Conservation (phyloP, 2,888 invertebrate species). For the Phymatocera aterrima region DNA sequence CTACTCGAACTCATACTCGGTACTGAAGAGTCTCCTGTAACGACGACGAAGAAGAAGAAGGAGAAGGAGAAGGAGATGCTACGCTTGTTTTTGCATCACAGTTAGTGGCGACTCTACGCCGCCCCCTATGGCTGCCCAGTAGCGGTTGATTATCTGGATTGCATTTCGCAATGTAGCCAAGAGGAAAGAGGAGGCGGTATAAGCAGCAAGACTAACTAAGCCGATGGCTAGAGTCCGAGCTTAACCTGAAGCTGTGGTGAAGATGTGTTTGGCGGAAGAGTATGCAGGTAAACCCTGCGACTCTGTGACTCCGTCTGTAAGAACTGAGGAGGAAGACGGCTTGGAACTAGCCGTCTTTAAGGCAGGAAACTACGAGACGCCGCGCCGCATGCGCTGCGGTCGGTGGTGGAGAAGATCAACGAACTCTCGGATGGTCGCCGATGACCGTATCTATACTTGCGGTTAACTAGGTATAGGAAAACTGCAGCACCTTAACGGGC, state of each 20-base stretch:
- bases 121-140: constrained; percentile 28
- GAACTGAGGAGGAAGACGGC: not conserved
- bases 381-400: too few relatives aligned
- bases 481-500: constrained; percentile 3
- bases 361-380: constrained; percentile 11
- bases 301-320: not conserved
- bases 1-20: not conserved
- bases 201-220: constrained; percentile 15
- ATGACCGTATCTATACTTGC: constrained; percentile 30
- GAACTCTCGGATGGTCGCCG: constrained; percentile 33
- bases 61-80: constrained; percentile 7
- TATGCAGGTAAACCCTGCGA: not conserved
- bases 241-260: not conserved
- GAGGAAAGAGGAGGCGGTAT: not conserved
- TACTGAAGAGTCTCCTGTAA: not conserved
- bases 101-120: not conserved
- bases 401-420: constrained; percentile 34
- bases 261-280: not conserved
- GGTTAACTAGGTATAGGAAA: constrained; percentile 6
- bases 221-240: constrained; percentile 7
- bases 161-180: constrained; percentile 1
- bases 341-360: not conserved
- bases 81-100: constrained; percentile 20
- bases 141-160: constrained; percentile 45
- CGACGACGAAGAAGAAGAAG: too few relatives aligned